These are phyloP conservation scores for Dasyornis broadbenti DNA, from an alignment of 2,113 vertebrate genomes.

Conservation along the genomic window DNA sequence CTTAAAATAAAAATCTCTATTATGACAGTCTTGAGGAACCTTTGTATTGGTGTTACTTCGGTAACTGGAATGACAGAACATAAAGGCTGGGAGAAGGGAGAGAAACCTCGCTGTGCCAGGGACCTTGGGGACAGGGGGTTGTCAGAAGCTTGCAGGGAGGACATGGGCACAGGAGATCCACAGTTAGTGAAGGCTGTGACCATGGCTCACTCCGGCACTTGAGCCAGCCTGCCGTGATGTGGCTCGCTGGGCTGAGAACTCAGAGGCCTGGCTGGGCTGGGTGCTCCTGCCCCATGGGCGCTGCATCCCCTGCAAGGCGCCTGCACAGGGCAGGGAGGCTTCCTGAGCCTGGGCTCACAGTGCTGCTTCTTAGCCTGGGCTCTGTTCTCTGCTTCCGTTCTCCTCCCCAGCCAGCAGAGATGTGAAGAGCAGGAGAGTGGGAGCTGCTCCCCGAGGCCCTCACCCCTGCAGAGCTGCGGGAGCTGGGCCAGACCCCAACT, in stretches of 20 bases:
- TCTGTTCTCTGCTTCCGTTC: neutral
- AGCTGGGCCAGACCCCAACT: neutral
- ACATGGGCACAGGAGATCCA: neutral
- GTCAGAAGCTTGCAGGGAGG: neutral
- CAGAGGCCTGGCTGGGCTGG: neutral
- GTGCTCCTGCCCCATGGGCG: neutral
- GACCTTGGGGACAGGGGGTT: fast-evolving
- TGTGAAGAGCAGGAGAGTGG: neutral
- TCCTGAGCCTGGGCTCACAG: fast-evolving
- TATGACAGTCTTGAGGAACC: neutral
- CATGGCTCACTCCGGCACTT: neutral
- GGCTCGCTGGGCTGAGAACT: fast-evolving
- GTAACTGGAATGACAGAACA: neutral
- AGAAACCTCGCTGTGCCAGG: neutral
- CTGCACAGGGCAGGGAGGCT: neutral
- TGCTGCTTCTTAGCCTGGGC: neutral
- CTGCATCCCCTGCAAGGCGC: neutral
- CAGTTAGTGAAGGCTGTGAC: neutral
- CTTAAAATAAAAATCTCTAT: neutral
- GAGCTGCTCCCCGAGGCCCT: neutral
- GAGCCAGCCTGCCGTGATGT: neutral
- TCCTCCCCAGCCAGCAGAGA: neutral
- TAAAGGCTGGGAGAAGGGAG: neutral
- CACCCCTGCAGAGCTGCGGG: neutral
- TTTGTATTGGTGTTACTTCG: neutral